phyloP scores from a whole-genome alignment of 2,888 invertebrate genomes.

The Rhabditoides inermis region DNA sequence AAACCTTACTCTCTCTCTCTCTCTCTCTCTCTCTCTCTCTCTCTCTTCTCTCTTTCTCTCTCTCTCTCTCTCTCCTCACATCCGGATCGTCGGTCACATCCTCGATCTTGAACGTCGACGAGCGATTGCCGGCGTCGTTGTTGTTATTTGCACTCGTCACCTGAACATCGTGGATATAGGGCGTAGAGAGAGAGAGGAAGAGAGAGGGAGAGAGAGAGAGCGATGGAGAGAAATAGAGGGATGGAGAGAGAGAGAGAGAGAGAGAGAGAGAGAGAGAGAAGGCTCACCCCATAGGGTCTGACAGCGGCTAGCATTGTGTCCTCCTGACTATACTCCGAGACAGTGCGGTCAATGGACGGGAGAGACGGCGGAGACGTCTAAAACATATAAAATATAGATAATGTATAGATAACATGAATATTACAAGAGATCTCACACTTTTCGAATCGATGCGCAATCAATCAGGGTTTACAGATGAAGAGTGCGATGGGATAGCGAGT shows the following conservation, averaged over 20 bases:
- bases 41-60: slow-evolving; percentile 4
- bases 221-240: not conserved
- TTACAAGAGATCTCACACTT: not conserved
- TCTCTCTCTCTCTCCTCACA: slow-evolving; percentile 13
- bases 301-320: too few species aligned
- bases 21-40: not conserved
- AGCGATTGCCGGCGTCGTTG: slow-evolving; percentile 12
- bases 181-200: not conserved
- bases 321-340: too few species aligned
- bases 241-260: not conserved
- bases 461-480: not conserved
- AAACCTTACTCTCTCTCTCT: slow-evolving; percentile 4
- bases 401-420: not conserved
- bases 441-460: not conserved
- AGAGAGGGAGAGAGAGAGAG: slow-evolving; percentile 4
- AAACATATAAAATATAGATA: not conserved
- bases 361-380: not conserved
- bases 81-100: slow-evolving; percentile 47
- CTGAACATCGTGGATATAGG: not conserved
- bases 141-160: slow-evolving; percentile 2
- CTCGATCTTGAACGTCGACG: slow-evolving; percentile 36
- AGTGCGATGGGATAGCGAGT: not conserved
- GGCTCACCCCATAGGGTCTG: too few species aligned
- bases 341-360: too few species aligned
- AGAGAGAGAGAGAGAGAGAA: slow-evolving; percentile 9